Conservation (phyloP, 2,888 invertebrate species). For the Ferdinandea cuprea region DNA sequence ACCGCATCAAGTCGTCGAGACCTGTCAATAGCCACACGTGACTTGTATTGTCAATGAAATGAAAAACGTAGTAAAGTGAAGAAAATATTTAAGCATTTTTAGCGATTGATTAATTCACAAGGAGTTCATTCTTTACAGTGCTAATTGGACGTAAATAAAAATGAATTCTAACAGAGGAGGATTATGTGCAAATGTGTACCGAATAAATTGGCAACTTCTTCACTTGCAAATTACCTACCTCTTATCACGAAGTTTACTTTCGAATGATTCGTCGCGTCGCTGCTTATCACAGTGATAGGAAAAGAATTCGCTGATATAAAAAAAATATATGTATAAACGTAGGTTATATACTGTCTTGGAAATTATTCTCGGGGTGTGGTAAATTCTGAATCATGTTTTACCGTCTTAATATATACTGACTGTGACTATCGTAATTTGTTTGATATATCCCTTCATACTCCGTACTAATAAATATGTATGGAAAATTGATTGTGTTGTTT, state of each 20-base stretch:
- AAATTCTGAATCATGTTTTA: slow-evolving; percentile 2
- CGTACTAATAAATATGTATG: neutral
- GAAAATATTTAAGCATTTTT: slow-evolving; percentile 14
- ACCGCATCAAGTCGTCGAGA: slow-evolving; percentile 10
- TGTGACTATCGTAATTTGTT: neutral
- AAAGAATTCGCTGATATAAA: slow-evolving; percentile 22
- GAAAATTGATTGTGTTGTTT: too few species aligned
- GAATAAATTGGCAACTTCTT: neutral
- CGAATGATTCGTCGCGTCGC: neutral
- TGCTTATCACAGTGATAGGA: slow-evolving; percentile 23
- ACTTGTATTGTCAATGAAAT: slow-evolving; percentile 14
- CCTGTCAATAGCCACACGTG: slow-evolving; percentile 32
- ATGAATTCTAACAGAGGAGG: neutral
- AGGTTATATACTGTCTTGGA: too few species aligned
- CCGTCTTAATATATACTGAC: neutral
- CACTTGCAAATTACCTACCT: neutral
- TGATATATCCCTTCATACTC: neutral
- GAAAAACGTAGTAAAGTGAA: neutral
- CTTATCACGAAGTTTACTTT: slow-evolving; percentile 6
- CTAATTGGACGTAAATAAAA: neutral
- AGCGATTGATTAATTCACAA: neutral
- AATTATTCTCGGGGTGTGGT: slow-evolving; percentile 32
- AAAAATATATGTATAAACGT: neutral
- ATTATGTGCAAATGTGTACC: neutral
- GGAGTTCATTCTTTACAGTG: neutral